These are phyloP conservation scores for Hypsibius dujardini DNA, from an alignment of 1,140 invertebrate genomes.

Conservation along the genomic window DNA sequence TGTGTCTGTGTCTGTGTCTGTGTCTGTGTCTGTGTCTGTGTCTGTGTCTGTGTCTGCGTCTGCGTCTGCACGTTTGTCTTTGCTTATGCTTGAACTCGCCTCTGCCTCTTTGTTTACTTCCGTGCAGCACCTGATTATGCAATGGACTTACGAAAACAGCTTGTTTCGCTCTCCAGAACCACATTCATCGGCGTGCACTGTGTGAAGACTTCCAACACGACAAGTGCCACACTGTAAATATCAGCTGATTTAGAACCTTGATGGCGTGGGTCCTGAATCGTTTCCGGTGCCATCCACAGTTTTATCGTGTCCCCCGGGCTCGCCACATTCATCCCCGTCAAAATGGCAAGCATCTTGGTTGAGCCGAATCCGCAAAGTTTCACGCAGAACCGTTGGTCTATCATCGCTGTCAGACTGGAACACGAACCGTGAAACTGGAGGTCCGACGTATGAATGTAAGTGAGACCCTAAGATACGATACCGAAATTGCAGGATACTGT, in stretches of 20 bases:
- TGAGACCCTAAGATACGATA: background rate
- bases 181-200: conserved; percentile 2
- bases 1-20: too few relatives aligned
- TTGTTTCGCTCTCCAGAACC: conserved; percentile 7
- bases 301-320: background rate
- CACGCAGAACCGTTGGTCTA: conserved; percentile 7
- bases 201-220: conserved; percentile 7
- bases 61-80: too few relatives aligned
- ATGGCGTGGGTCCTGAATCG: background rate
- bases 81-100: too few relatives aligned
- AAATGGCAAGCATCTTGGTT: background rate
- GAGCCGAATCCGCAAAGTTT: conserved; percentile 1
- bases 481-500: background rate
- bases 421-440: too few relatives aligned
- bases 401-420: background rate
- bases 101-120: too few relatives aligned
- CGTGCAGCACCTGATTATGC: too few relatives aligned
- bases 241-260: background rate
- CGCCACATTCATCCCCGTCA: background rate
- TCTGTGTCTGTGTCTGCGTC: too few relatives aligned
- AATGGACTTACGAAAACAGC: background rate
- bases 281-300: conserved; percentile 4
- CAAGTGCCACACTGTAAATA: background rate
- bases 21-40: too few relatives aligned
- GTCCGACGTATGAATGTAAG: background rate